Evolutionary conservation across 1,140 invertebrate species (phyloP).

Genomic region (Mya arenaria): DNA sequence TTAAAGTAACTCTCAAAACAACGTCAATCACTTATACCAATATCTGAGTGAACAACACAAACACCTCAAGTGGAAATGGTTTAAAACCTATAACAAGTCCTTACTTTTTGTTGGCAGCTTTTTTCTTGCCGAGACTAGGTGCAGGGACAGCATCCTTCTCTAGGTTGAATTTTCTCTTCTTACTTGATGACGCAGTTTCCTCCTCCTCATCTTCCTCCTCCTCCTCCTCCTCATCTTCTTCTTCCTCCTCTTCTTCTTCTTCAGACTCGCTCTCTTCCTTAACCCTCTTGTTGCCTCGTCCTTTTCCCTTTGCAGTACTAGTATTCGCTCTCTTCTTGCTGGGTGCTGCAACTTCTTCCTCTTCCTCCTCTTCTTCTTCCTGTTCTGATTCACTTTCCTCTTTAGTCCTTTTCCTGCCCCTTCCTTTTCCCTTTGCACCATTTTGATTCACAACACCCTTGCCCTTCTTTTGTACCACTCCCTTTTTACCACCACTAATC

Average conservation of each 20-base stretch:
- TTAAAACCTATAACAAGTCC: neutral
- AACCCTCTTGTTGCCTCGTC: constrained; percentile 40
- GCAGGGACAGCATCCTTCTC: constrained; percentile 45
- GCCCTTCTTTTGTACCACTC: constrained; percentile 29
- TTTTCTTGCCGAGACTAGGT: constrained; percentile 32
- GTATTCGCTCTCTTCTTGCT: constrained; percentile 28
- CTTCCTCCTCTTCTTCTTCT: constrained; percentile 10
- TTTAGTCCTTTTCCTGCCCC: constrained; percentile 35
- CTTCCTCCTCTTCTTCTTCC: no score
- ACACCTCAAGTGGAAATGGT: neutral
- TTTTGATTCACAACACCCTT: constrained; percentile 50
- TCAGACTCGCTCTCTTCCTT: constrained; percentile 23
- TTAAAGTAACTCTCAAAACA: neutral
- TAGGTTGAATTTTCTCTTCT: constrained; percentile 43
- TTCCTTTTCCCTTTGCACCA: constrained; percentile 11
- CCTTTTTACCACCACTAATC: constrained; percentile 22
- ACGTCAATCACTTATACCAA: neutral
- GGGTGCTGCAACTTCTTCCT: constrained; percentile 3
- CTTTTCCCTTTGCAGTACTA: constrained; percentile 1
- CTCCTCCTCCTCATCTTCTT: constrained; percentile 25
- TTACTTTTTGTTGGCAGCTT: constrained; percentile 3
- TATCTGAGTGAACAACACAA: neutral
- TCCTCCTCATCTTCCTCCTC: constrained; percentile 35
- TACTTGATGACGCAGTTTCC: constrained; percentile 14
- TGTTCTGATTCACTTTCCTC: constrained; percentile 31